Conservation (phyloP, 2,888 invertebrate genomes). For the Drosophila prolongata region DNA sequence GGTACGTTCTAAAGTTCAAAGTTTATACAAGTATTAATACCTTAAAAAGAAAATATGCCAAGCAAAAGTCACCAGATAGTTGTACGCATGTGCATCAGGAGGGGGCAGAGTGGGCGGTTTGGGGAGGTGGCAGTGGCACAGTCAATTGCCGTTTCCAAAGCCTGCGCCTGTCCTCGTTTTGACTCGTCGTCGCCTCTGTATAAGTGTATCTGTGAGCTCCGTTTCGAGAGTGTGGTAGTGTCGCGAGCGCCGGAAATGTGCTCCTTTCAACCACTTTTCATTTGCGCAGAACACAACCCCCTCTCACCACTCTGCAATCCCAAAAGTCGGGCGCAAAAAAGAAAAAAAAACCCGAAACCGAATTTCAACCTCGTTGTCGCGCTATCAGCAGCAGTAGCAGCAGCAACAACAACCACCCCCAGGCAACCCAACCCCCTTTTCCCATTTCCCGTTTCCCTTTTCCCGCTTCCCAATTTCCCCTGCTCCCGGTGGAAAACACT, state of each 20-base stretch:
- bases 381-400: conserved; percentile 49
- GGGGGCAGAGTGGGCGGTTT: conserved; percentile 11
- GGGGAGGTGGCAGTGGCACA: conserved; percentile 21
- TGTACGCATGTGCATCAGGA: conserved; percentile 69
- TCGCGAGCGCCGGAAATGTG: conserved; percentile 66
- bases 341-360: conserved; percentile 16
- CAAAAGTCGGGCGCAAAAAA: conserved; percentile 29
- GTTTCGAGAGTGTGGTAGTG: conserved; percentile 29
- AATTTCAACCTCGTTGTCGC: conserved; percentile 50
- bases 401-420: conserved; percentile 47
- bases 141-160: conserved; percentile 42
- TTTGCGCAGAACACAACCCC: conserved; percentile 63
- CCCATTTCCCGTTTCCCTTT: conserved; percentile 29
- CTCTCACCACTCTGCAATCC: conserved; percentile 24
- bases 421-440: conserved; percentile 29
- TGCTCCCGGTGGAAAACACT: conserved; percentile 56
- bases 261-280: conserved; percentile 81
- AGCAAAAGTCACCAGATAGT: conserved; percentile 38
- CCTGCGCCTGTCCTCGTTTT: conserved; percentile 71
- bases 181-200: conserved; percentile 50
- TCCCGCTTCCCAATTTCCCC: conserved; percentile 16
- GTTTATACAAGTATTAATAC: conserved; percentile 2
- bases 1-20: conserved; percentile 20
- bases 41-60: conserved; percentile 8
- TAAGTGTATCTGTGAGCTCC: conserved; percentile 20